Percentiles rank a stretch among this genome's conserved stretches.
phyloP scores from a whole-genome alignment of 2,113 vertebrate genomes.

The Otis tarda region DNA sequence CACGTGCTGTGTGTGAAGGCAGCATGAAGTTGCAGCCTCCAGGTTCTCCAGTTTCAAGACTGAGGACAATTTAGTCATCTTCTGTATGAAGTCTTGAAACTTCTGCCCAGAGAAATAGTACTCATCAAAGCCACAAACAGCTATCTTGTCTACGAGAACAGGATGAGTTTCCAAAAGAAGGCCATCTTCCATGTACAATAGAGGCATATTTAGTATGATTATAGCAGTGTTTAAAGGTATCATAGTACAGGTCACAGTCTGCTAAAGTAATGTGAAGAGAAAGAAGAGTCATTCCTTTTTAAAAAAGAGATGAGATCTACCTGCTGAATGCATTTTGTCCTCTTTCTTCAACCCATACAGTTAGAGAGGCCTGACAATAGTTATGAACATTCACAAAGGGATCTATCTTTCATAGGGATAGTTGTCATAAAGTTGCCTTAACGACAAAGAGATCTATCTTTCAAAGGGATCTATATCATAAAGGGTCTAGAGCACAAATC shows the following conservation, averaged over 20 bases:
- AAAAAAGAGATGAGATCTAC: background rate
- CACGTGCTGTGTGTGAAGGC: background rate
- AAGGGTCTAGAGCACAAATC: background rate
- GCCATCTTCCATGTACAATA: background rate
- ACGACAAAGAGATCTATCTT: background rate
- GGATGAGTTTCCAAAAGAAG: background rate
- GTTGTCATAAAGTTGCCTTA: background rate
- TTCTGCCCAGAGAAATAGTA: background rate
- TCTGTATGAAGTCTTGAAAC: background rate
- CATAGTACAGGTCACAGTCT: background rate
- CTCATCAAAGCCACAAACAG: background rate
- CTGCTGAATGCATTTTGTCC: background rate
- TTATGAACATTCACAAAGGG: background rate
- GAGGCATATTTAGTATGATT: background rate
- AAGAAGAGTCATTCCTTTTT: background rate
- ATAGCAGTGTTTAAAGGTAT: background rate
- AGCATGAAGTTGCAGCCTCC: background rate
- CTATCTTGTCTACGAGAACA: background rate
- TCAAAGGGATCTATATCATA: background rate
- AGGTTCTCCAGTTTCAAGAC: background rate
- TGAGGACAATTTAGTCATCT: background rate
- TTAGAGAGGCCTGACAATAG: background rate
- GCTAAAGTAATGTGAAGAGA: background rate
- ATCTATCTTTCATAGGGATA: background rate
- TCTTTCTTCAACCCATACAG: background rate